These are phyloP conservation scores for Monochamus saltuarius DNA, from an alignment of 1,140 invertebrate genomes.

Conservation along the genomic window DNA sequence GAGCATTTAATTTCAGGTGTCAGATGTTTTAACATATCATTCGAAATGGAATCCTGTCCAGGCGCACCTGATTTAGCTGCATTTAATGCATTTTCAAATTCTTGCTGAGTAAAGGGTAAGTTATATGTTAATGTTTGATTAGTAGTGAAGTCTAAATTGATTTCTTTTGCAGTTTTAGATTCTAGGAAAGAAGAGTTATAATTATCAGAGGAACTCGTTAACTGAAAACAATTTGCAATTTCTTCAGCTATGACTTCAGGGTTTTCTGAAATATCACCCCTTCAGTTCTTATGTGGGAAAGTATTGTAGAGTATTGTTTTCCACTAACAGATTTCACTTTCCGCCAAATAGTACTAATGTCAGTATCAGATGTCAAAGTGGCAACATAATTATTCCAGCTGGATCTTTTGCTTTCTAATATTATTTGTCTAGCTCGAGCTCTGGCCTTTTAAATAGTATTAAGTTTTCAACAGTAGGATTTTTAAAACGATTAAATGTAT, in stretches of 20 bases:
- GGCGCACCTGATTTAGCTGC: too few species aligned
- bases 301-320: not conserved
- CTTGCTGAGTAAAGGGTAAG: too few species aligned
- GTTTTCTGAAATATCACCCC: not conserved
- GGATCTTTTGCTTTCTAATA: too few species aligned
- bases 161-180: too few species aligned
- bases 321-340: not conserved
- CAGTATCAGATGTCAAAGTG: not conserved
- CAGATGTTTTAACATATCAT: too few species aligned
- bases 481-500: not conserved
- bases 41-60: too few species aligned
- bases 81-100: too few species aligned
- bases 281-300: not conserved
- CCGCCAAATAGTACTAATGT: not conserved
- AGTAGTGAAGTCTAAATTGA: too few species aligned
- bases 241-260: not conserved
- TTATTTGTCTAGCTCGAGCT: not conserved
- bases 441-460: not conserved
- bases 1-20: too few species aligned
- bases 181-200: not conserved
- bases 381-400: not conserved
- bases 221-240: not conserved
- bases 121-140: too few species aligned
- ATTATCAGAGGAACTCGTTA: not conserved
- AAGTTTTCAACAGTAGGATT: not conserved